These are phyloP conservation scores for Odontophorus gujanensis DNA, from an alignment of 2,113 vertebrate species.

Conservation along the genomic window DNA sequence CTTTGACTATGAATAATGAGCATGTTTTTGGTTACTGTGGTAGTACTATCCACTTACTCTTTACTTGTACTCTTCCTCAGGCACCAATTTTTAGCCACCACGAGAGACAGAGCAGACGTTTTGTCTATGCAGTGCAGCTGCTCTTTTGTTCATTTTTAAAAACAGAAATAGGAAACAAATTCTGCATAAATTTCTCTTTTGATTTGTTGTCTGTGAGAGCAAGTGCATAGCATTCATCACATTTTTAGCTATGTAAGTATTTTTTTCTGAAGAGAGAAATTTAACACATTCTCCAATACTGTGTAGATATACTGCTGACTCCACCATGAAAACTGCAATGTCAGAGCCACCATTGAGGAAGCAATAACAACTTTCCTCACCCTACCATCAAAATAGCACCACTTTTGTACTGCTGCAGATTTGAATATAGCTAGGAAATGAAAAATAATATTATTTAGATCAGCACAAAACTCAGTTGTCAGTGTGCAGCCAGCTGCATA, in stretches of 20 bases:
- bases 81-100: not conserved
- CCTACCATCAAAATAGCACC: constrained; percentile 31
- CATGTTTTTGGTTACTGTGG: not conserved
- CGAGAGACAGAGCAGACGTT: not conserved
- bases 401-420: not conserved
- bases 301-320: constrained; percentile 1
- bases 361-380: constrained; percentile 20
- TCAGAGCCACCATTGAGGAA: constrained; percentile 25
- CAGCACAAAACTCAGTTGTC: constrained; percentile 24
- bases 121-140: constrained; percentile 29
- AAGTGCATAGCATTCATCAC: constrained; percentile 37
- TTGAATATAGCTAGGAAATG: constrained; percentile 29
- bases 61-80: not conserved
- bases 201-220: constrained; percentile 35
- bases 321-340: constrained; percentile 22
- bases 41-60: not conserved
- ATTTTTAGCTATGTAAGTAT: constrained; percentile 16
- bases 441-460: constrained; percentile 49
- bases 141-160: constrained; percentile 45
- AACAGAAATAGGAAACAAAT: constrained; percentile 20
- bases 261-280: constrained; percentile 11
- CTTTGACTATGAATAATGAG: not conserved
- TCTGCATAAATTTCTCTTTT: not conserved
- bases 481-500: constrained; percentile 38
- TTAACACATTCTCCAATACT: constrained; percentile 14